These are phyloP conservation scores for Coendou prehensilis DNA, from an alignment of 2,797 vertebrate genomes.

Conservation along the genomic window DNA sequence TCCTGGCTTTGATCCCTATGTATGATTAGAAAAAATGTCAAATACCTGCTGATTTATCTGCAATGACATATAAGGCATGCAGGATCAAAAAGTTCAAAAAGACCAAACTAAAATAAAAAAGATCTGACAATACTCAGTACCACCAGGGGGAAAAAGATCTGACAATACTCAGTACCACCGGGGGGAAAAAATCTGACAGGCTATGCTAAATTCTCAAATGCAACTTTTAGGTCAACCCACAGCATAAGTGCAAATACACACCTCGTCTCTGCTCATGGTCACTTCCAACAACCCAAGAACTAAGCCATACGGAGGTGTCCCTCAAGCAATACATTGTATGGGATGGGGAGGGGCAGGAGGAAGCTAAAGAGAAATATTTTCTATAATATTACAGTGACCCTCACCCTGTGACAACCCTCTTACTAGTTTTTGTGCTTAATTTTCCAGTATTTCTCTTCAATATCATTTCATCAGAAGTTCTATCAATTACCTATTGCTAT, in stretches of 20 bases:
- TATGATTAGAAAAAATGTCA: slow-evolving; percentile 59
- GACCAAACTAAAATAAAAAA: slow-evolving; percentile 60
- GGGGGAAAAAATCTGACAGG: neutral
- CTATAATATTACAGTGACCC: neutral
- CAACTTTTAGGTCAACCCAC: slow-evolving; percentile 41
- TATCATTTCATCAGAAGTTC: neutral
- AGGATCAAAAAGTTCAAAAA: neutral
- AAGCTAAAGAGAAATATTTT: neutral
- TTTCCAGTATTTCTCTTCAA: slow-evolving; percentile 19
- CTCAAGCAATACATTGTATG: neutral
- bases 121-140: neutral
- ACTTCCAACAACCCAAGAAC: neutral
- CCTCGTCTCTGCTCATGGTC: neutral
- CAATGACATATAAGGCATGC: neutral
- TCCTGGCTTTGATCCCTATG: neutral
- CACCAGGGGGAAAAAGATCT: neutral
- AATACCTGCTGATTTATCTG: slow-evolving; percentile 58
- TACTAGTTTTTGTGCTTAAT: neutral
- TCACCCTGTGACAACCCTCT: neutral
- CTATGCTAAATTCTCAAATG: slow-evolving; percentile 41
- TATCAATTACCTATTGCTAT: neutral
- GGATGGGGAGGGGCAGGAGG: neutral
- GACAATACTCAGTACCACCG: neutral
- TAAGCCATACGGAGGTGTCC: neutral
- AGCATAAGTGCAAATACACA: slow-evolving; percentile 1